Percentiles rank a stretch among this genome's conserved stretches.
Conservation (phyloP, 2,797 vertebrate genomes). For the Epinephelus awoara region DNA sequence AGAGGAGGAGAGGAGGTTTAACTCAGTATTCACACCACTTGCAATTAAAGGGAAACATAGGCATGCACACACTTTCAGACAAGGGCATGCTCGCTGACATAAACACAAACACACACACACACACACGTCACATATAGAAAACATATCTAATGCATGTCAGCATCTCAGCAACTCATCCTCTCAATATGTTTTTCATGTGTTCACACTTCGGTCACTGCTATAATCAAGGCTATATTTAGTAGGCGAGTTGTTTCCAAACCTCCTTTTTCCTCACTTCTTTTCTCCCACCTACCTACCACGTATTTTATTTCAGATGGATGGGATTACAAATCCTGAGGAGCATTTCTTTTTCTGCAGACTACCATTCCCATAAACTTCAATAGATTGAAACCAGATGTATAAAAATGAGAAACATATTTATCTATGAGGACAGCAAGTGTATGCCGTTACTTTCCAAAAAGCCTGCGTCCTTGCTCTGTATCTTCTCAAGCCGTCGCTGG, state of each 20-base stretch:
- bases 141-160: slow-evolving; percentile 19
- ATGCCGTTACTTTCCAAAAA: slow-evolving; percentile 31
- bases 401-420: slow-evolving; percentile 76
- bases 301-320: slow-evolving; percentile 70
- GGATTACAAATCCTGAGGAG: slow-evolving; percentile 71
- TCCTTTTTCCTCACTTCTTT: too few species aligned
- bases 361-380: slow-evolving; percentile 69
- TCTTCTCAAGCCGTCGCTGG: slow-evolving; percentile 58
- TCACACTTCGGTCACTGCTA: slow-evolving; percentile 29
- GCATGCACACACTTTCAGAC: slow-evolving; percentile 2
- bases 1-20: slow-evolving; percentile 44
- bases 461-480: slow-evolving; percentile 56
- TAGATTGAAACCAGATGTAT: slow-evolving; percentile 78
- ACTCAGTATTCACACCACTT: slow-evolving; percentile 65
- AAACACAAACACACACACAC: too few species aligned
- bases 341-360: slow-evolving; percentile 52
- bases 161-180: slow-evolving; percentile 28
- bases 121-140: background rate
- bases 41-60: slow-evolving; percentile 68
- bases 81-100: too few species aligned
- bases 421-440: slow-evolving; percentile 55
- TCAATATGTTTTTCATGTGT: slow-evolving; percentile 30
- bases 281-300: too few species aligned
- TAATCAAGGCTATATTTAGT: slow-evolving; percentile 63
- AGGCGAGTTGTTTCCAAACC: slow-evolving; percentile 35